Evolutionary conservation across 1,140 invertebrate species (phyloP), one percentile per base, ranked within the genome.

Genomic region (Saxidomus purpurata): DNA sequence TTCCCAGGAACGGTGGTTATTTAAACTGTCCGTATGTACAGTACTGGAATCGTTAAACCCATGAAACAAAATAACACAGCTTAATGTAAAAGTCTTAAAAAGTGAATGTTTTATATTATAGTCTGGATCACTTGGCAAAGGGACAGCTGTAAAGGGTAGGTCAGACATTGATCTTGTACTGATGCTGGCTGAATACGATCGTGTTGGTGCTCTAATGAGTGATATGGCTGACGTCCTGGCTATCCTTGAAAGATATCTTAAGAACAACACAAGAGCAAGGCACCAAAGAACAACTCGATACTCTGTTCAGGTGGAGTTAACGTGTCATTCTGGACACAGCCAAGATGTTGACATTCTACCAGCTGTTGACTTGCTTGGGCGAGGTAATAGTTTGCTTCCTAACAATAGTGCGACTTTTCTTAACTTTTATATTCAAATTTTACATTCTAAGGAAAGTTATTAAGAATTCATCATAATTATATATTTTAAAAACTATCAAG

Each of bases 51-150:
- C 4, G 43, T 43, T 43, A n/a, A 43, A 8, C 15, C 15, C 43
- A 43, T 4, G 43, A 8, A 43, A 43, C 43, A 43, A n/a, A 28
- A n/a, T 28, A 9, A 28, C 11, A 28, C 1, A n/a, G n/a, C 28
- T 2, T 28, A 1, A 28, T n/a, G 8, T 25, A 63, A n/a, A 25
- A n/a, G 3, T 63, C 25, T 4, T 25, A 1, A 63, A 6, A 28
- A 8, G 4, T 25, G 25, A 38, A 15, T 71, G 6, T 47, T 11
- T 13, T 47, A 25, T 13, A 49, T 84, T 47, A 17, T 34, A 85
- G 83, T 52, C 67, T 34, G 83, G 83, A 17, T 85, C 83, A 2
- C 25, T 85, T 0, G 83, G 83, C 6, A 85, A 85, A 74, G 83
- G 83, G 0, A 85, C 83, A 36, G 61, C 83, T 0, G 83, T 85